Conservation (phyloP, 2,888 invertebrate species). For the Notodonta dromedarius region DNA sequence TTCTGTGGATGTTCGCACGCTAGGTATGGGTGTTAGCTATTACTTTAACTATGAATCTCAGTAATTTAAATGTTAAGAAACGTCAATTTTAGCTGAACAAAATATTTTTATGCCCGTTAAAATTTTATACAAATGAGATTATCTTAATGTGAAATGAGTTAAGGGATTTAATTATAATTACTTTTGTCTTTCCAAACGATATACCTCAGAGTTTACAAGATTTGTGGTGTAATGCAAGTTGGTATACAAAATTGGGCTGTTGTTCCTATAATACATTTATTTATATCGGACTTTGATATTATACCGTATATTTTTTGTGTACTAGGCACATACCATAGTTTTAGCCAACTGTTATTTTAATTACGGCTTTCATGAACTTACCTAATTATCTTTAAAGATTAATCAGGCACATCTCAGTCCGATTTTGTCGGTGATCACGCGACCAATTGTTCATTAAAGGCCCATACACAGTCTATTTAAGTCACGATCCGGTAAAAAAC, state of each 20-base stretch:
- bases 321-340: too few relatives aligned
- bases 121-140: slow-evolving; percentile 13
- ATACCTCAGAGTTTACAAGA: slow-evolving; percentile 11
- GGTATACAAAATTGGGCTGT: background rate
- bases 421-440: too few relatives aligned
- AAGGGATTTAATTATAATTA: background rate
- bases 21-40: slow-evolving; percentile 2
- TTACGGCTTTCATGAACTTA: too few relatives aligned
- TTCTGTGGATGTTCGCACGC: slow-evolving; percentile 1
- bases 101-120: slow-evolving; percentile 20
- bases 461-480: too few relatives aligned
- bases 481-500: too few relatives aligned
- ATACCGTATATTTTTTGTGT: too few relatives aligned
- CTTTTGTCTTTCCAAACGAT: slow-evolving; percentile 2
- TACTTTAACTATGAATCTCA: slow-evolving; percentile 29
- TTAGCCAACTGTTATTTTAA: too few relatives aligned
- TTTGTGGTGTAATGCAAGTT: slow-evolving; percentile 1
- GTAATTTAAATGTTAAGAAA: slow-evolving; percentile 26
- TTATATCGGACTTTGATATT: too few relatives aligned
- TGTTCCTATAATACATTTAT: background rate
- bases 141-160: slow-evolving; percentile 3
- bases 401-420: too few relatives aligned
- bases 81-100: slow-evolving; percentile 30
- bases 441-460: too few relatives aligned
- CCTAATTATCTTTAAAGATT: too few relatives aligned